Evolutionary conservation across 2,797 vertebrate genomes (phyloP).

Genomic region (Semaprochilodus insignis): DNA sequence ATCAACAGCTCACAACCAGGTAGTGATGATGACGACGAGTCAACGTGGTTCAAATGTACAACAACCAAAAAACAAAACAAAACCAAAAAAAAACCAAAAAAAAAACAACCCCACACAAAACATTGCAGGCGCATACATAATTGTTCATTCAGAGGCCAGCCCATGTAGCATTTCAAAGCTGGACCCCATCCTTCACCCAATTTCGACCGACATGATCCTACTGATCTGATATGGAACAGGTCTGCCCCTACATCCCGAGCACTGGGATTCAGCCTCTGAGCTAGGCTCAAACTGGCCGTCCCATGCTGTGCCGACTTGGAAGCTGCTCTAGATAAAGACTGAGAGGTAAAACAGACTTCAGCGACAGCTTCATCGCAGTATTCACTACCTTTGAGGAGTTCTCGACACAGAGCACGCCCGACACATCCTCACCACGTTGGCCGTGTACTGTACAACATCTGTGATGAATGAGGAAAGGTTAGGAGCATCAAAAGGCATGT

Average conservation of each 20-base stretch:
- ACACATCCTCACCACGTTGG: neutral
- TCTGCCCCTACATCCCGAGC: neutral
- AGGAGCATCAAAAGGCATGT: conserved; percentile 1
- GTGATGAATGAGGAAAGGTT: conserved; percentile 13
- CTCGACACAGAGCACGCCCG: conserved; percentile 5
- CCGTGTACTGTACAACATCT: conserved; percentile 9
- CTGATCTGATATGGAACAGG: neutral
- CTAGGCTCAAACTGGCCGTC: neutral
- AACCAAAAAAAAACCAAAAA: neutral
- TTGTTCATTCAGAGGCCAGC: neutral
- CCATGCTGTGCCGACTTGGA: neutral
- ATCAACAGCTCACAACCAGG: conserved; percentile 15
- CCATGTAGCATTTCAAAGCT: conserved; percentile 4
- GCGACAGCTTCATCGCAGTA: neutral
- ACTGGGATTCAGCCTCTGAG: neutral
- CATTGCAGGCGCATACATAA: neutral
- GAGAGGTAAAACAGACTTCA: conserved; percentile 10
- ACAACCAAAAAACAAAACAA: neutral
- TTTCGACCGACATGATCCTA: neutral
- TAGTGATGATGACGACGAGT: conserved; percentile 1
- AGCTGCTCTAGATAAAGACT: conserved; percentile 10
- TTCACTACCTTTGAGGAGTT: neutral
- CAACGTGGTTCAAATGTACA: neutral
- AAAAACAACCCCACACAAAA: no score
- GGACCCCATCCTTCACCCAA: neutral